phyloP scores from a whole-genome alignment of 37 sponge, comb jelly and placozoan species.

The Lycopodina hypogea region DNA sequence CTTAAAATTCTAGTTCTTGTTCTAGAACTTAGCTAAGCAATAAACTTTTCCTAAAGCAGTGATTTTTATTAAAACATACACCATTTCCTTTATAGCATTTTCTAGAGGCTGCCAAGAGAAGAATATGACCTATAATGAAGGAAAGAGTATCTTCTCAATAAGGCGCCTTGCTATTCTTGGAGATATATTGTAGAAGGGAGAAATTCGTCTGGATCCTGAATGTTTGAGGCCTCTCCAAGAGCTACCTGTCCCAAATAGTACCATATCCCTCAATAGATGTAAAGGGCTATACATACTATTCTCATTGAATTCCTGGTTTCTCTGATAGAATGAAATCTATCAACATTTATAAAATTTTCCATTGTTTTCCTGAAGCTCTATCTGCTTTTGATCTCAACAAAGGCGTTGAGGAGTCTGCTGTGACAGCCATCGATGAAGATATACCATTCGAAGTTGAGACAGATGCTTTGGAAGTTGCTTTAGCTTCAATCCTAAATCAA shows the following conservation, averaged over 20 bases:
- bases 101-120: not conserved
- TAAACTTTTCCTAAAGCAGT: no score
- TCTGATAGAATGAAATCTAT: not conserved
- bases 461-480: no score
- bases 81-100: not conserved
- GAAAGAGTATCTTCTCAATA: no score
- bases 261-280: not conserved
- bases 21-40: no score
- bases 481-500: constrained; percentile 2
- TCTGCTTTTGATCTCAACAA: not conserved
- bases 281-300: not conserved
- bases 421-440: not conserved
- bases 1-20: no score
- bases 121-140: no score
- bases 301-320: not conserved
- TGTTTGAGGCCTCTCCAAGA: not conserved
- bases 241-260: not conserved
- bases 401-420: not conserved
- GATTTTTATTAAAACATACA: no score
- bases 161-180: not conserved
- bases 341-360: not conserved
- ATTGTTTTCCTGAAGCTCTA: not conserved
- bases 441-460: not conserved
- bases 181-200: not conserved
- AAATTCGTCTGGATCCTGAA: not conserved